Evolutionary conservation across 2,888 invertebrate genomes (phyloP).

Genomic region (Diloba caeruleocephala): DNA sequence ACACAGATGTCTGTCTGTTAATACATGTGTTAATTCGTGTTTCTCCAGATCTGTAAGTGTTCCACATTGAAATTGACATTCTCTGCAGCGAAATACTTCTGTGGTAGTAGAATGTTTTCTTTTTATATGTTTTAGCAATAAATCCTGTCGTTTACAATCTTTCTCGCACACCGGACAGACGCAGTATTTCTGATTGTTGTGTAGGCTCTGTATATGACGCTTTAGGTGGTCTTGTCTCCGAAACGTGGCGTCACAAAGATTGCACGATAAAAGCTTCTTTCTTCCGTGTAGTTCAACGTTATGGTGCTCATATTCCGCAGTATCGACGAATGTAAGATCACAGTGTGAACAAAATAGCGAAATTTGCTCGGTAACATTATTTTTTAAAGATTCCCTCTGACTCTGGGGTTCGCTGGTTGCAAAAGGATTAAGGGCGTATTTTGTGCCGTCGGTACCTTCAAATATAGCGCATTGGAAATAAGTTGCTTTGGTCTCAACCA

Average conservation of each 20-base stretch:
- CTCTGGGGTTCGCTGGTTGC: slow-evolving; percentile 14
- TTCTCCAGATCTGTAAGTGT: slow-evolving; percentile 54
- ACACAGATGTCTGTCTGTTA: slow-evolving; percentile 62
- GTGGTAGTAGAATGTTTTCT: slow-evolving; percentile 52
- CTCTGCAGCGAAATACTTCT: slow-evolving; percentile 62
- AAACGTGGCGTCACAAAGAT: slow-evolving; percentile 63
- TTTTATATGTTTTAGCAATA: slow-evolving; percentile 64
- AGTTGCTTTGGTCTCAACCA: slow-evolving; percentile 46
- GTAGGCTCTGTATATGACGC: slow-evolving; percentile 67
- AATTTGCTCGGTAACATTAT: slow-evolving; percentile 8
- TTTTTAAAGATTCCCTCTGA: slow-evolving; percentile 16
- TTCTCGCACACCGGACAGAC: slow-evolving; percentile 66
- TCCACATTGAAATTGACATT: slow-evolving; percentile 59
- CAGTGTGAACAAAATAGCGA: slow-evolving; percentile 61
- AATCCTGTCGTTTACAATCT: slow-evolving; percentile 63
- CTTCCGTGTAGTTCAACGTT: slow-evolving; percentile 61
- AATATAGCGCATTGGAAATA: slow-evolving; percentile 37
- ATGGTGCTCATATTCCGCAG: slow-evolving; percentile 63
- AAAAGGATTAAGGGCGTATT: slow-evolving; percentile 46
- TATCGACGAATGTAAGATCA: slow-evolving; percentile 58
- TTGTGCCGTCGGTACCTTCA: slow-evolving; percentile 34
- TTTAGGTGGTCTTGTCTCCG: slow-evolving; percentile 70
- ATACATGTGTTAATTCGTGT: slow-evolving; percentile 62
- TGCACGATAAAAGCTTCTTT: slow-evolving; percentile 58
- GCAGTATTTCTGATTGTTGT: slow-evolving; percentile 50